These are phyloP conservation scores for Ceratina japonica DNA, from an alignment of 1,140 invertebrate genomes.

Conservation along the genomic window DNA sequence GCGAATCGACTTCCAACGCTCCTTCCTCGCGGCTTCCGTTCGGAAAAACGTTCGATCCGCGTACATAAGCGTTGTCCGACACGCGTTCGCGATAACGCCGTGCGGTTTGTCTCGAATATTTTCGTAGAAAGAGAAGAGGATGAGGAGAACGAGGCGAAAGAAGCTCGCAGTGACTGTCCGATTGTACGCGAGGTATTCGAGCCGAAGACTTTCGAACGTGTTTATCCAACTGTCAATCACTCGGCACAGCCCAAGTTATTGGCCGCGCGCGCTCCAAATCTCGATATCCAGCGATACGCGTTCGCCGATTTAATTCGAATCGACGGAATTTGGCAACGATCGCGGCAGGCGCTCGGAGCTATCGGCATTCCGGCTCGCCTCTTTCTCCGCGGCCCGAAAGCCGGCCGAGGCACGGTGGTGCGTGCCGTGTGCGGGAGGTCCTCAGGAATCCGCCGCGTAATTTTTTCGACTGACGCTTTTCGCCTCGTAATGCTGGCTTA, in stretches of 20 bases:
- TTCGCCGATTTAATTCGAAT: slow-evolving; percentile 6
- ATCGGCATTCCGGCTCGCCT: too few species aligned
- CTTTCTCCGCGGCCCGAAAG: not conserved
- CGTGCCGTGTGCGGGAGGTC: slow-evolving; percentile 68
- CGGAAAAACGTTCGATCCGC: not conserved
- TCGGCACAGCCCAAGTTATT: too few species aligned
- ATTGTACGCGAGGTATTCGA: slow-evolving; percentile 50
- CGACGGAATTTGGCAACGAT: too few species aligned
- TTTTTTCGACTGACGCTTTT: slow-evolving; percentile 71
- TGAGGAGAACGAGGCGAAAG: slow-evolving; percentile 39
- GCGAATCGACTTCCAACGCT: too few species aligned
- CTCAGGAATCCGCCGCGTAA: slow-evolving; percentile 72
- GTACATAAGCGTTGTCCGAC: not conserved
- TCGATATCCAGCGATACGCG: slow-evolving; percentile 52
- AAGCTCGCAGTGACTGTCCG: slow-evolving; percentile 58
- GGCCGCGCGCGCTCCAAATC: slow-evolving; percentile 32
- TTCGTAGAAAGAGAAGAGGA: slow-evolving; percentile 42
- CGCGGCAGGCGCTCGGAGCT: not conserved
- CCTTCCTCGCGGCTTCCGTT: not conserved
- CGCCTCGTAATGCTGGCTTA: slow-evolving; percentile 73
- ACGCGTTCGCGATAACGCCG: slow-evolving; percentile 7
- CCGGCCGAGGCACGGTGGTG: slow-evolving; percentile 25
- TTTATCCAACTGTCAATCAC: slow-evolving; percentile 69
- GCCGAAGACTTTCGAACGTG: slow-evolving; percentile 57
- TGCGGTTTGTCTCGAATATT: slow-evolving; percentile 46